Evolutionary conservation across 1,140 invertebrate species (phyloP).

Genomic region (Semibalanus balanoides): DNA sequence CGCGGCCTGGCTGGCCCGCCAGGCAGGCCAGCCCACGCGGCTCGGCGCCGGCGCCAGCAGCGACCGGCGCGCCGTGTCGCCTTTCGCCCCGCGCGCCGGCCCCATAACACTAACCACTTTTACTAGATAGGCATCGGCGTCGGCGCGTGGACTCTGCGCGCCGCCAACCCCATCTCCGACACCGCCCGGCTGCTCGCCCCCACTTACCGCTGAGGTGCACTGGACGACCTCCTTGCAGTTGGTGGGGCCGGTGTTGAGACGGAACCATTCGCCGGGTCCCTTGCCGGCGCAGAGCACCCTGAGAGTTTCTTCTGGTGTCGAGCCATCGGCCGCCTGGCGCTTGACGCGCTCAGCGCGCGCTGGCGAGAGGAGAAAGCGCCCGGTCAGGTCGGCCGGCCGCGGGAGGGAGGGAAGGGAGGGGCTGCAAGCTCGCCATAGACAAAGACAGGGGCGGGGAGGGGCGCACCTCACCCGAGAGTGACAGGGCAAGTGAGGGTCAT

Average conservation of each 20-base stretch:
- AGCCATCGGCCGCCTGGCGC: not conserved
- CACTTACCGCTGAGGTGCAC: not conserved
- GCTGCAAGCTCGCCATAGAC: not conserved
- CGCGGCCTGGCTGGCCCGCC: too few relatives aligned
- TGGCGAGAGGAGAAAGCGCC: not conserved
- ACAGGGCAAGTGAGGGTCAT: too few relatives aligned
- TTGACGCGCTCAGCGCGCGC: not conserved
- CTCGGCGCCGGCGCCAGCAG: too few relatives aligned
- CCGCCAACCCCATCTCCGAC: not conserved
- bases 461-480: too few relatives aligned
- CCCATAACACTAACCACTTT: not conserved
- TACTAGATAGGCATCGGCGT: not conserved
- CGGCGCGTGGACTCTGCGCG: not conserved
- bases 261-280: conserved; percentile 3
- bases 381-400: not conserved
- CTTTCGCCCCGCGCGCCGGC: not conserved
- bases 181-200: too few relatives aligned
- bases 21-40: too few relatives aligned
- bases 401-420: too few relatives aligned
- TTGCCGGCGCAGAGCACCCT: not conserved
- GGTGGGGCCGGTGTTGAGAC: not conserved
- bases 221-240: not conserved
- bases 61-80: not conserved
- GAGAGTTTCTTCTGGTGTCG: not conserved
- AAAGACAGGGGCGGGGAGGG: too few relatives aligned